These are phyloP conservation scores for Notoglanidium macrostoma DNA, from an alignment of 2,797 vertebrate species.

Conservation along the genomic window DNA sequence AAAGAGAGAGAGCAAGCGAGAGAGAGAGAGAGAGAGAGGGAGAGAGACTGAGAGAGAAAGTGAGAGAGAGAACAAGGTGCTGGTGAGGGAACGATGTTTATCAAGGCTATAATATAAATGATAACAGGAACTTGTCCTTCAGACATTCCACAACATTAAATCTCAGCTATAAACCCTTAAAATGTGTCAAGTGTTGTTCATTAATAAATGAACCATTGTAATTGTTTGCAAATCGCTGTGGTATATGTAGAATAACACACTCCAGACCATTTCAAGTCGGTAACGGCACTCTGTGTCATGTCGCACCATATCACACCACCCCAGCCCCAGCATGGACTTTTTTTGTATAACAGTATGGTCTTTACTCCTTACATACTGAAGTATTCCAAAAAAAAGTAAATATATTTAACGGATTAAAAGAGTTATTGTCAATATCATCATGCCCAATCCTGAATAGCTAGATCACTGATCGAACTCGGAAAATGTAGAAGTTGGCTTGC, in stretches of 20 bases:
- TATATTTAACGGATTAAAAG: background rate
- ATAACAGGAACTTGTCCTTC: background rate
- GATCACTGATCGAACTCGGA: background rate
- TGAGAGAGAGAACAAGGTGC: background rate
- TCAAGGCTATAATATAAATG: background rate
- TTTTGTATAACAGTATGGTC: background rate
- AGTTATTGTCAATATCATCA: background rate
- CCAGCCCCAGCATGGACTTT: background rate
- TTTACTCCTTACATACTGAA: background rate
- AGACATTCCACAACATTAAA: background rate
- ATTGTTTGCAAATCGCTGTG: background rate
- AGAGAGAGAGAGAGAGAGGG: background rate
- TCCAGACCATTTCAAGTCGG: background rate
- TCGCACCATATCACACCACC: background rate
- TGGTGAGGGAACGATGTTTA: background rate
- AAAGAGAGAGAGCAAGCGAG: background rate
- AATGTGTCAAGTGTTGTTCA: background rate
- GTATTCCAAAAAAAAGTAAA: background rate
- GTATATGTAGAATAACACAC: background rate
- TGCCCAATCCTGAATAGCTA: background rate
- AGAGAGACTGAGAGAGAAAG: background rate
- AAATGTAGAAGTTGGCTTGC: background rate
- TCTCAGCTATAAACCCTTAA: conserved; percentile 1
- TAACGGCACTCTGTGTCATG: background rate
- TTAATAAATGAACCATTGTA: background rate